Base-by-base conservation (phyloP, 2,888 invertebrate species). In the Hesperia comma region DNA sequence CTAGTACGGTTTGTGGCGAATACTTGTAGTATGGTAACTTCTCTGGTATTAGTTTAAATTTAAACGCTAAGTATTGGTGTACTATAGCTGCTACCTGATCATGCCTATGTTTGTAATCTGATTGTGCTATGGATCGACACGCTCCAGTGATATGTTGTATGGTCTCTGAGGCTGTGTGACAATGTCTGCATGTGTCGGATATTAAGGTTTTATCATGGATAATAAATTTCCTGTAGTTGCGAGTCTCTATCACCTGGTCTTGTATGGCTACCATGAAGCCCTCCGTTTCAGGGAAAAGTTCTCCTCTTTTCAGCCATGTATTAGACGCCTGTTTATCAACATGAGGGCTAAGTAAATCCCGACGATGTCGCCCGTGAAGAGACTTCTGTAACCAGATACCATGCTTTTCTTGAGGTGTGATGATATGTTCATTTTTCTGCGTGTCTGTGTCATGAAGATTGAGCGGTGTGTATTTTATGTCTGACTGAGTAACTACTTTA, bases 81-180 rank as follows among this genome's bases (percentile, higher is more conserved):
- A 69, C 62, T 1, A 62, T 62, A 32, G 41, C 49, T 2, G 60
- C 69, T 12, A 69, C 58, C 15, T 68, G 69, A 46, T 71, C 57
- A 41, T 71, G 68, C 33, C 68, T 51, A 10, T 69, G 68, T 17
- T 56, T 69, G 51, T 71, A 68, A 15, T 69, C 68, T 0, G 67
- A 63, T 56, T 71, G 68, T 2, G 58, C 58, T 19, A 68, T 26
- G 15, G 54, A 26, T 17, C 37, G 15, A 40, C 69, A 70, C n/a
- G 68, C 67, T 1, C 69, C 53, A 6, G 71, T 71, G 14, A 71
- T 71, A 19, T 69, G 71, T 49, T 71, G 69, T 5, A 71, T 71
- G 0, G 69, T 69, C 68, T 69, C 68, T 1, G 69, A 49, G 10
- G 26, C 19, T 14, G 53, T 43, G 40, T 70, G 49, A 32, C 70